These are phyloP conservation scores for Pelusios castaneus DNA, from an alignment of 2,113 vertebrate species.

Conservation along the genomic window DNA sequence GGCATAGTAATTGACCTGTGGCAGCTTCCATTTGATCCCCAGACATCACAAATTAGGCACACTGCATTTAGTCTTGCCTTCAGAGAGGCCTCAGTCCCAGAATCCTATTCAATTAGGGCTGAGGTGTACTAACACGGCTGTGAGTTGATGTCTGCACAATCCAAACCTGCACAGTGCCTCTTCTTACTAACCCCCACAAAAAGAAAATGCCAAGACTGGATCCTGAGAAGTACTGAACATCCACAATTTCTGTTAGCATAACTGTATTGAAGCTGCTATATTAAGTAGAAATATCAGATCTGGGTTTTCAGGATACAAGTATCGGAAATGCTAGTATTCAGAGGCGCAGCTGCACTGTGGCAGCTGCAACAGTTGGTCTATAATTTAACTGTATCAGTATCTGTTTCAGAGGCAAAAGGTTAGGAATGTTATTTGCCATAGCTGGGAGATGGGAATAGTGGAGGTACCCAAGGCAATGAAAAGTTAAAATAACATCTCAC, in stretches of 20 bases:
- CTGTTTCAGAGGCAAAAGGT: not conserved
- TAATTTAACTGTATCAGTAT: not conserved
- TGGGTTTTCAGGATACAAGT: not conserved
- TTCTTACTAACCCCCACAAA: not conserved
- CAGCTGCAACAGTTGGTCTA: not conserved
- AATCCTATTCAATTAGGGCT: not conserved
- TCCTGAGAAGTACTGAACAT: not conserved
- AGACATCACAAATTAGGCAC: not conserved
- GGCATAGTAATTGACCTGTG: not conserved
- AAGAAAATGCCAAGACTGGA: not conserved
- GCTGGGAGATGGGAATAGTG: not conserved
- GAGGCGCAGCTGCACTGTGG: not conserved
- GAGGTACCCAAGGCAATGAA: not conserved
- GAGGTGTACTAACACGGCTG: not conserved
- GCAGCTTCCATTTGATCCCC: not conserved
- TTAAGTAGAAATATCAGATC: not conserved
- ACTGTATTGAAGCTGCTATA: too few relatives aligned
- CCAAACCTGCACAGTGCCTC: not conserved
- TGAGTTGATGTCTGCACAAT: not conserved
- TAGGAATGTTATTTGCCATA: not conserved
- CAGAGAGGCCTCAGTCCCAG: not conserved
- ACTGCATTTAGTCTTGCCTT: not conserved
- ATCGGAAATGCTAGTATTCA: not conserved
- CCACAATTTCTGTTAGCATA: not conserved
- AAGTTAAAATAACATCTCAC: slow-evolving; percentile 10